Evolutionary conservation across 2,797 vertebrate species (phyloP).

Genomic region (Paguma larvata): DNA sequence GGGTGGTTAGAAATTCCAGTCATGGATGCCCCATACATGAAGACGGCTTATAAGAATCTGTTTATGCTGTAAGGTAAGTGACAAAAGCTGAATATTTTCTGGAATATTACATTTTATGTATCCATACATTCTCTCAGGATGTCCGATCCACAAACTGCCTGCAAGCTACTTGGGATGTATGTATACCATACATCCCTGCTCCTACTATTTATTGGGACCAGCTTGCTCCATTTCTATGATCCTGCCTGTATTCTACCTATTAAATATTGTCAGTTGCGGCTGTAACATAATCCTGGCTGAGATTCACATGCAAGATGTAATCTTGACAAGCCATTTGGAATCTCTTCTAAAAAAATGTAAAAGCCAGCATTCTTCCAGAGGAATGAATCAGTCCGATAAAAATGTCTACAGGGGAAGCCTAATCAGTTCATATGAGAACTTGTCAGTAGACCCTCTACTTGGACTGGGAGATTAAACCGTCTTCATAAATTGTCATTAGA

Average conservation of each 20-base stretch:
- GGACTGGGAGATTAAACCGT: slow-evolving; percentile 86
- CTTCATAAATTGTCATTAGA: slow-evolving; percentile 85
- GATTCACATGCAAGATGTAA: slow-evolving; percentile 88
- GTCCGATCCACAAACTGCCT: not conserved
- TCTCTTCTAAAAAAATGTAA: slow-evolving; percentile 85
- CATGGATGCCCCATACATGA: not conserved
- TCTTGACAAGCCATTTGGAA: slow-evolving; percentile 88
- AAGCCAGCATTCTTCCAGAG: slow-evolving; percentile 87
- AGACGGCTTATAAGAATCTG: slow-evolving; percentile 41
- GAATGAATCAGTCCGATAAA: slow-evolving; percentile 88
- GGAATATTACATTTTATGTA: slow-evolving; percentile 54
- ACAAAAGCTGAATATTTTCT: slow-evolving; percentile 55
- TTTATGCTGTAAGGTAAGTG: not conserved
- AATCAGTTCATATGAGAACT: slow-evolving; percentile 86
- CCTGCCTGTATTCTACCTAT: slow-evolving; percentile 80
- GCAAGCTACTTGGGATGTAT: slow-evolving; percentile 57
- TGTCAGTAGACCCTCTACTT: slow-evolving; percentile 86
- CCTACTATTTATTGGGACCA: slow-evolving; percentile 78
- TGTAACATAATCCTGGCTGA: slow-evolving; percentile 85
- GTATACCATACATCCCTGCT: not conserved
- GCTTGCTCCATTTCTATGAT: slow-evolving; percentile 73
- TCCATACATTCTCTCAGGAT: slow-evolving; percentile 35
- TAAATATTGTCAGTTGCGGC: slow-evolving; percentile 83
- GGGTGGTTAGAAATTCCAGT: slow-evolving; percentile 47
- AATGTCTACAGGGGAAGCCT: slow-evolving; percentile 85